Percentiles rank a stretch among this genome's conserved stretches.
phyloP scores from a whole-genome alignment of 2,113 vertebrate species.

The human region GRCh38 chr3:27482001-27482500 shows the following conservation, averaged over 20 bases:
- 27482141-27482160: neutral
- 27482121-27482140: no score
- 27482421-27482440: neutral
- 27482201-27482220: neutral
- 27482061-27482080: no score
- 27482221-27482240: neutral
- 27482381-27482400: neutral
- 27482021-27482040: no score
- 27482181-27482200: neutral
- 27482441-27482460: neutral
- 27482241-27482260: neutral
- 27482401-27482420: neutral
- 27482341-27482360: neutral
- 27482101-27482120: no score
- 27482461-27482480: constrained; percentile 9
- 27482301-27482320: neutral
- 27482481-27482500: neutral
- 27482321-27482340: neutral
- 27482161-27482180: neutral
- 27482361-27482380: neutral
- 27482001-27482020: no score
- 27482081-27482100: no score
- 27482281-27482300: neutral
- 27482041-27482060: no score
- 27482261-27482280: neutral